Evolutionary conservation across 2,113 vertebrate species (phyloP), one percentile per base, ranked within the genome.

Genomic region (Rhinogobius similis): DNA sequence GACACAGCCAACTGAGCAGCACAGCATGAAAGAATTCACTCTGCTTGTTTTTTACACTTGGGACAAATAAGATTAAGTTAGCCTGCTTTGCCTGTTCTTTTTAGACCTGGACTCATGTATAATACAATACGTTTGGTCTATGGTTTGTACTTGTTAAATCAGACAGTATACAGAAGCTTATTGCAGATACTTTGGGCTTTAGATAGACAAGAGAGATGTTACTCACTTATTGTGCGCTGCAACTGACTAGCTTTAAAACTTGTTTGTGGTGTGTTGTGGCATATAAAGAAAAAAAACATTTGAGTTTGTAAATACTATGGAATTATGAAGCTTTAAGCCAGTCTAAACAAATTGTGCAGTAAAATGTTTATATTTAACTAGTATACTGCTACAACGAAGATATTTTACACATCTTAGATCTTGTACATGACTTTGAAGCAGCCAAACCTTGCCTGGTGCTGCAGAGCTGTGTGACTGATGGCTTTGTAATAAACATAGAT

Each of bases 401-500:
- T 11, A 4, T 13, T 14, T 55, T 12, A 13, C 52, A 55, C 11
- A 5, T 55, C 12, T 55, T 55, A 55, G 21, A 26, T 26, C 58
- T n/a, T 10, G 18, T 52, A 61, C 23, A n/a, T 36, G 52, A 32
- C 53, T 23, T 12, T 66, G 24, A 72, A 73, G 65, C 20, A 8
- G 55, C 61, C 65, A 24, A 74, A 50, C 32, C 14, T 16, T 16
- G 68, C 79, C n/a, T 70, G 10, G 23, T 67, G 41, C 62, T 44
- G 68, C 73, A 62, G 62, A 62, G 44, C 1, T 0, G 69, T 74
- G 77, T 81, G 66, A 81, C 69, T 81, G 76, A 87, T 86, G 81
- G 62, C 83, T 83, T 68, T 78, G 67, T 67, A 79, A 84, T 76
- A 84, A 32, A 67, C 21, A 77, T 52, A 81, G 77, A 87, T 82